Base-by-base conservation (phyloP, 2,888 invertebrate species). In the Apotomis capreana region DNA sequence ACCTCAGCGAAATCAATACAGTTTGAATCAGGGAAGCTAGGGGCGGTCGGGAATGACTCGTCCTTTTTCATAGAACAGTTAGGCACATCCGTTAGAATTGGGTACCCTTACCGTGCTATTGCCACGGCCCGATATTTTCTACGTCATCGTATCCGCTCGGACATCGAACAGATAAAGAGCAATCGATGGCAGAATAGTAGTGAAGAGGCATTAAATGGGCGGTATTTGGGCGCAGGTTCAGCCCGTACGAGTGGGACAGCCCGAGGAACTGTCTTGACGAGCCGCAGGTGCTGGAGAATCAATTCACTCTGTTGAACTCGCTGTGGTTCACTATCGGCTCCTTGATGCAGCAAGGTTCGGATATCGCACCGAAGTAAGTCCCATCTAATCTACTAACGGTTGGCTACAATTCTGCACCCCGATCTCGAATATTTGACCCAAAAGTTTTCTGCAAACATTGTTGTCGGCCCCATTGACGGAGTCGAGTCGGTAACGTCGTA, bases 321-420 rank as follows among this genome's bases (percentile, higher is more conserved):
- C 95, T 98, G 90, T 98, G 98, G 98, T 98, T 98, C 95, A 97
- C 97, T 92, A 97, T 98, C 89, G 97, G 97, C 87, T 97, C 97
- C 86, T 95, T 97, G 94, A 97, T 97, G 96, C 97, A 97, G 95
- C 97, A 97, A 94, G 97, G 97, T 93, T 97, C 96, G 91, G 97
- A 97, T 94, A 96, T 97, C 94, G 97, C 97, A 85, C 97, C 97
- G 91, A 97, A 96, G 97, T 97, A 95, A 96, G 96, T 95, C 85
- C 83, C 83, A 80, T 80, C 78, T 78, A 74, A 75, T 76, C 78
- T 78, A 82, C 76, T 80, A 81, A 83, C 83, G 80, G 84, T 83
- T 76, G 85, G 86, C 83, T 89, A 88, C 87, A 72, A 72, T 72
- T 74, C 67, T 69, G 68, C 55, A 63, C 67, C 57, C 61, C 57